A percentile compares a stretch with the other conserved stretches of the same genome.
phyloP scores from a whole-genome alignment of 2,888 invertebrate species.

The Cheilosia variabilis region DNA sequence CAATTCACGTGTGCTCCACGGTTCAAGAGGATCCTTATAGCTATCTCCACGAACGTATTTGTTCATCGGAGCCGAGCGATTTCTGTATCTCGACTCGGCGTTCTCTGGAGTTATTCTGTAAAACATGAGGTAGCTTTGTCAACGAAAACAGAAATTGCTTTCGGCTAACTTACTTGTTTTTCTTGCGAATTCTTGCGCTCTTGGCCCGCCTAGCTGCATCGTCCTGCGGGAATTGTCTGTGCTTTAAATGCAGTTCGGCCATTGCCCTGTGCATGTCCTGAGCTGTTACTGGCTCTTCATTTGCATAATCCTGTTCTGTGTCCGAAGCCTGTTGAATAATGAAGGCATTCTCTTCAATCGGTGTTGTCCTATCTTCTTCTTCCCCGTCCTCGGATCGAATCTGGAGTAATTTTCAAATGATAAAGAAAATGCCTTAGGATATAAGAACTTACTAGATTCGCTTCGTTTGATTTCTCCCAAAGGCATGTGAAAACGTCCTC shows the following conservation, averaged over 20 bases:
- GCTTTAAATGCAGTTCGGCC: constrained; percentile 82
- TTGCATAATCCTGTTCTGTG: constrained; percentile 79
- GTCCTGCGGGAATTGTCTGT: constrained; percentile 80
- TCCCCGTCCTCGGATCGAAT: not conserved
- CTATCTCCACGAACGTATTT: constrained; percentile 80
- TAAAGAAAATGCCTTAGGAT: not conserved
- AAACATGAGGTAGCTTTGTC: not conserved
- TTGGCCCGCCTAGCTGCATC: constrained; percentile 80
- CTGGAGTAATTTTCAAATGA: not conserved
- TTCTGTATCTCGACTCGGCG: constrained; percentile 79
- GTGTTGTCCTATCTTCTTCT: constrained; percentile 30
- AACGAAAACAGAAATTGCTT: not conserved
- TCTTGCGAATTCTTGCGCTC: constrained; percentile 80
- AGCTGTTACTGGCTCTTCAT: constrained; percentile 81
- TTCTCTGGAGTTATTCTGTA: constrained; percentile 81
- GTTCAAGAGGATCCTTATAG: constrained; percentile 88
- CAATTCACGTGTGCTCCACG: constrained; percentile 89
- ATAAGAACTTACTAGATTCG: not conserved
- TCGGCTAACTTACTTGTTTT: constrained; percentile 78
- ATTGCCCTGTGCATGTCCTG: constrained; percentile 83
- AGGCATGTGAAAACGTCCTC: constrained; percentile 3
- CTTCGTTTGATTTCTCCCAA: constrained; percentile 31
- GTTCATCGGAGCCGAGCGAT: constrained; percentile 79
- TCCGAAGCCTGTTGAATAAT: constrained; percentile 80
- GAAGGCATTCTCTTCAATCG: constrained; percentile 48